Percentiles rank a stretch among this genome's conserved stretches.
phyloP scores from a whole-genome alignment of 2,888 invertebrate species.

The Clivina fossor region DNA sequence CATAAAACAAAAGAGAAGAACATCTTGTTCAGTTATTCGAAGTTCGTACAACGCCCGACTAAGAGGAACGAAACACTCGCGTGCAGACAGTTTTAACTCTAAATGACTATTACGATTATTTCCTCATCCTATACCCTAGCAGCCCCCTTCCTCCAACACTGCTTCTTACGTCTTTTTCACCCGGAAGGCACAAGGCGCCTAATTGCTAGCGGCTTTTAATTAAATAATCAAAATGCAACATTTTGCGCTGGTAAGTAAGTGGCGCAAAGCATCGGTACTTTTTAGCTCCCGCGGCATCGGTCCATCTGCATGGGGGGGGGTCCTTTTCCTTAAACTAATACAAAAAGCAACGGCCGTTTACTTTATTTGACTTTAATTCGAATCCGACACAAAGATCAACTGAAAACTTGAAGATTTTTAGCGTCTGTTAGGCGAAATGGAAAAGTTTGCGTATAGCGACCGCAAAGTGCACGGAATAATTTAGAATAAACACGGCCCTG shows the following conservation, averaged over 20 bases:
- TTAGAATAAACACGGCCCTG: conserved; percentile 29
- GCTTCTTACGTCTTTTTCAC: background rate
- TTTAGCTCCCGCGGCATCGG: conserved; percentile 10
- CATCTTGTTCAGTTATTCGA: too few relatives aligned
- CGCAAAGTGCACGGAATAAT: conserved; percentile 33
- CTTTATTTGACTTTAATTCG: conserved; percentile 34
- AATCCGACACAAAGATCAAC: conserved; percentile 33
- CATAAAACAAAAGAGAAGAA: too few relatives aligned
- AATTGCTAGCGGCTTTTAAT: conserved; percentile 25
- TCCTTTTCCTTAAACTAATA: conserved; percentile 10
- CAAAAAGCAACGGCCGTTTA: conserved; percentile 34
- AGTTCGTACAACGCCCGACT: too few relatives aligned
- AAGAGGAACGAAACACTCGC: too few relatives aligned
- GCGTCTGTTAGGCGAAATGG: conserved; percentile 30
- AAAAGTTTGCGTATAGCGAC: conserved; percentile 25
- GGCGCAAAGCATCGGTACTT: background rate
- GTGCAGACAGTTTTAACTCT: too few relatives aligned
- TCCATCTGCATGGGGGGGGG: background rate
- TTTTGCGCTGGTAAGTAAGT: conserved; percentile 20
- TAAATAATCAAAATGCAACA: conserved; percentile 30
- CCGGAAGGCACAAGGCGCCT: background rate
- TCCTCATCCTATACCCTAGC: background rate
- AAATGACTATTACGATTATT: conserved; percentile 16
- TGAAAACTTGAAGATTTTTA: conserved; percentile 29
- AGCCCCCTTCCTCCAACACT: background rate